These are phyloP conservation scores for Cephalotes varians DNA, from an alignment of 2,888 invertebrate species.

Conservation along the genomic window DNA sequence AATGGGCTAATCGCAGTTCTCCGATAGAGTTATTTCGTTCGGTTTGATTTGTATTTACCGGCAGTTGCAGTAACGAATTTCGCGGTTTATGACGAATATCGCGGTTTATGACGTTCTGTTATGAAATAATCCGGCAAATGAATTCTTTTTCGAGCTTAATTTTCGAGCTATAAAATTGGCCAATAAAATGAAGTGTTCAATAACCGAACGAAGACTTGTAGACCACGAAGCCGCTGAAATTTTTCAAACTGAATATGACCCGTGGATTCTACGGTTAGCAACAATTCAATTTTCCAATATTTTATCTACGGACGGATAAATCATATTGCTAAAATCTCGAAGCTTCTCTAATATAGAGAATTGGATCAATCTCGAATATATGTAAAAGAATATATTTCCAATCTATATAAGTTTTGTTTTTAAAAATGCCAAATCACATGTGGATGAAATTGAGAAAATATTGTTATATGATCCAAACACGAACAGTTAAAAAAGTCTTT, in stretches of 20 bases:
- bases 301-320: conserved; percentile 31
- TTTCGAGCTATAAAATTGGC: conserved; percentile 23
- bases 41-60: conserved; percentile 27
- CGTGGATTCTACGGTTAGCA: conserved; percentile 25
- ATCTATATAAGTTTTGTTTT: conserved; percentile 29
- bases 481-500: neutral
- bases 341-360: conserved; percentile 17
- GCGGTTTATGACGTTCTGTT: neutral
- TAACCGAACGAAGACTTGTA: conserved; percentile 22
- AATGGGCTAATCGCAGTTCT: conserved; percentile 18
- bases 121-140: conserved; percentile 13
- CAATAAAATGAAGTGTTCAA: conserved; percentile 28
- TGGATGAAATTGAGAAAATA: neutral
- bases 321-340: conserved; percentile 35
- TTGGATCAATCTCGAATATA: neutral
- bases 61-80: conserved; percentile 16
- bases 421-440: neutral
- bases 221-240: conserved; percentile 24
- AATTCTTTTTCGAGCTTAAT: conserved; percentile 19
- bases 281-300: conserved; percentile 48
- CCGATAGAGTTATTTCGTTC: conserved; percentile 40
- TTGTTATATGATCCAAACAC: neutral
- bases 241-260: conserved; percentile 18
- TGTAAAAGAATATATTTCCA: conserved; percentile 12
- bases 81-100: neutral